Base-by-base conservation (phyloP, 2,888 invertebrate genomes). In the Torymus aiolomorphi region DNA sequence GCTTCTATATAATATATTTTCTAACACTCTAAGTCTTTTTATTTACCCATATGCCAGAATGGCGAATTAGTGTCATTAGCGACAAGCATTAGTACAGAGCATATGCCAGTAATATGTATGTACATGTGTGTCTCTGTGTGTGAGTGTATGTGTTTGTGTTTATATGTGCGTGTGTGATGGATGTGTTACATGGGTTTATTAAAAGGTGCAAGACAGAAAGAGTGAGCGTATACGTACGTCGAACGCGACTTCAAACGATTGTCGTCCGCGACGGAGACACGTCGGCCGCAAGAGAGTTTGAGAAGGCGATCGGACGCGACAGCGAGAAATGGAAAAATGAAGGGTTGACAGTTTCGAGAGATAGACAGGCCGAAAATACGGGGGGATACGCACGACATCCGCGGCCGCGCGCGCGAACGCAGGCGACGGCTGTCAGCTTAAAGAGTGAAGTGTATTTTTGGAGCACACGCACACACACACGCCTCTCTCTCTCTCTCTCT, bases 381-480 rank as follows among this genome's bases (percentile, higher is more conserved):
- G 63, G 59, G 24, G 54, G 70, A 42, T 42, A 42, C 42, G 42
- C 42, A 42, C 42, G 75, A 78, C 74, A 69, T 78, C 74, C 74
- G 69, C 70, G 66, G 61, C 66, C 24, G 52, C 67, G 49, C 52
- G 12, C 51, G 13, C 20, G 20, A 20, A 3, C 51, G 13, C 56
- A 42, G 76, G 72, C 52, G 80, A 80, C 76, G 75, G 77, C 75
- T 78, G 80, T 78, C 80, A 81, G 71, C 62, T 54, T 51, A 65
- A 71, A 80, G 73, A 76, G 76, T 61, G 49, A 49, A 66, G n/a
- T 61, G 77, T 78, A 80, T 80, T 80, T 77, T 80, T 56, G 77
- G 77, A 78, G 59, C 66, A 18, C 31, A n/a, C 31, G 70, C 59
- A 42, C 42, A 10, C 5, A 42, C 42, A 42, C 42, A 8, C n/a